Evolutionary conservation across 2,797 vertebrate genomes (phyloP).

Genomic region (Acrossocheilus fasciatus): DNA sequence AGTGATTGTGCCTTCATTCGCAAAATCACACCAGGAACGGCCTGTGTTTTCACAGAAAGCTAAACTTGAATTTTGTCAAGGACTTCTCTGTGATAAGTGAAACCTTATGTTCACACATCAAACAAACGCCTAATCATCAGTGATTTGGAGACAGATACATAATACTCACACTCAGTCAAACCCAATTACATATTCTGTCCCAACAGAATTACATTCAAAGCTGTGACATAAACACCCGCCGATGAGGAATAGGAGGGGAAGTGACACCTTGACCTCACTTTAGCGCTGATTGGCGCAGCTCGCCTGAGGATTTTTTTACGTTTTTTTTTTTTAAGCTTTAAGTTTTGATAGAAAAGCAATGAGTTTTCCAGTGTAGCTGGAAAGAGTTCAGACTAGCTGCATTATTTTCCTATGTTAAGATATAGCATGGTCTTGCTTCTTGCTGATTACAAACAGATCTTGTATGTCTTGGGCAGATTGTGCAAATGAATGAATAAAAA

Average conservation of each 20-base stretch:
- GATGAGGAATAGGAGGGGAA: conserved; percentile 57
- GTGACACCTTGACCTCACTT: conserved; percentile 63
- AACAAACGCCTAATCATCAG: conserved; percentile 63
- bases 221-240: conserved; percentile 61
- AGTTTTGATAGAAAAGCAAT: conserved; percentile 52
- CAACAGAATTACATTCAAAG: conserved; percentile 55
- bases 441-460: conserved; percentile 14
- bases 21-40: conserved; percentile 41
- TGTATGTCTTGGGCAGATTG: conserved; percentile 14
- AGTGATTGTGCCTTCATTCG: conserved; percentile 38
- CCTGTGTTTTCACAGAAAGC: conserved; percentile 37
- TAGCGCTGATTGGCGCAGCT: conserved; percentile 61
- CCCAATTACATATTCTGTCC: conserved; percentile 54
- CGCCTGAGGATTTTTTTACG: conserved; percentile 32
- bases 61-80: conserved; percentile 49
- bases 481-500: conserved; percentile 16
- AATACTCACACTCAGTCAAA: conserved; percentile 59
- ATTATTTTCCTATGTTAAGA: conserved; percentile 36
- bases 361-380: conserved; percentile 28
- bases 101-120: conserved; percentile 60
- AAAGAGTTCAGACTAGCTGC: conserved; percentile 24
- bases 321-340: conserved; percentile 11
- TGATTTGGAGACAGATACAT: conserved; percentile 62
- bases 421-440: not conserved
- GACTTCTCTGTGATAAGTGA: conserved; percentile 50